Conservation (phyloP, 2,888 invertebrate genomes). For the Meta bourneti region DNA sequence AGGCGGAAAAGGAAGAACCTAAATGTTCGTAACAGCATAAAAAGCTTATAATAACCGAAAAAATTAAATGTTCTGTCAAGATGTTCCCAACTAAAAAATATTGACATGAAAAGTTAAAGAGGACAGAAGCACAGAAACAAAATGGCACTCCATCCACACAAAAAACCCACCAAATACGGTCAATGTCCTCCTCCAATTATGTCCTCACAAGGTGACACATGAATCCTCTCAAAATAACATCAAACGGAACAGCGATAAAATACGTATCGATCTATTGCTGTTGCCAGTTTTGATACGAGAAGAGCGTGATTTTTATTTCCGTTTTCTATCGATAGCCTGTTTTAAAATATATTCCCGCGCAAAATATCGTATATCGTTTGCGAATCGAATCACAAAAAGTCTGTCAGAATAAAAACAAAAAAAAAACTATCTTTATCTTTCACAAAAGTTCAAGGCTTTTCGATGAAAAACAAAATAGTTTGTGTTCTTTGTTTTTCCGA, state of each 20-base stretch:
- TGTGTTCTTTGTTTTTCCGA: neutral
- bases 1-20: too few species aligned
- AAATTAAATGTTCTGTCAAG: too few species aligned
- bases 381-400: neutral
- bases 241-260: neutral
- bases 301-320: neutral
- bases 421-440: neutral
- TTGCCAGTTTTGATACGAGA: neutral
- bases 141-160: too few species aligned
- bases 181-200: neutral
- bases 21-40: too few species aligned
- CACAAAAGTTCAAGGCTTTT: neutral
- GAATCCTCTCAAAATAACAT: neutral
- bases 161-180: neutral
- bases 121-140: too few species aligned
- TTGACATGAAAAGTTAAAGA: too few species aligned
- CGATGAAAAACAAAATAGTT: neutral
- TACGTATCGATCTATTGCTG: neutral
- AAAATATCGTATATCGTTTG: neutral
- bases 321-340: neutral
- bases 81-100: too few species aligned
- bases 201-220: neutral
- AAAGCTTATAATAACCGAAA: too few species aligned
- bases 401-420: neutral
- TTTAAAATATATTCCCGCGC: neutral